phyloP scores from a whole-genome alignment of 2,797 vertebrate genomes.

The Gobionotothen gibberifrons region DNA sequence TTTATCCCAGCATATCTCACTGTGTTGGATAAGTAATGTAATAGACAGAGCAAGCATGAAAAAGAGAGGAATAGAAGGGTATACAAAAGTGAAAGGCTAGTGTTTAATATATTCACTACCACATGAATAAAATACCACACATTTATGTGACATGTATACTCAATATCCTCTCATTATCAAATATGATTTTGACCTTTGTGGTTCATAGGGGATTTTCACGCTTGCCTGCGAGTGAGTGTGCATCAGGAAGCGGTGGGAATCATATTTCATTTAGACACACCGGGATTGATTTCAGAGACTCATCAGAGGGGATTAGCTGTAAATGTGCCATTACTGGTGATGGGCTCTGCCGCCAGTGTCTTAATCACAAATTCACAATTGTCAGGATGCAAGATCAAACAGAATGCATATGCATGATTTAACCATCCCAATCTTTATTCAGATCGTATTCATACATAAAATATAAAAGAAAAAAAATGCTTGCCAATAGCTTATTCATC shows the following conservation, averaged over 20 bases:
- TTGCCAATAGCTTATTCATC: too few relatives aligned
- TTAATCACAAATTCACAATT: background rate
- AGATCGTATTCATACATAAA: background rate
- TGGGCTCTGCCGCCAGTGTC: background rate
- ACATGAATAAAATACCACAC: constrained; percentile 39
- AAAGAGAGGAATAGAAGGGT: background rate
- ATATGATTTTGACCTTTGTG: constrained; percentile 48
- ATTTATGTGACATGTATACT: constrained; percentile 50
- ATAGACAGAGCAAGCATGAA: constrained; percentile 1
- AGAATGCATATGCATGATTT: background rate
- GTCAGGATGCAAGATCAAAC: background rate
- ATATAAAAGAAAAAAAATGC: background rate
- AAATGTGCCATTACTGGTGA: constrained; percentile 27
- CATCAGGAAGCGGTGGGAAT: constrained; percentile 19
- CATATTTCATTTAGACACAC: constrained; percentile 40
- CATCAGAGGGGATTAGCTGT: constrained; percentile 41
- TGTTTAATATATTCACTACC: constrained; percentile 21
- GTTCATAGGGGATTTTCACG: constrained; percentile 42
- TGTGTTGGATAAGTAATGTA: constrained; percentile 28
- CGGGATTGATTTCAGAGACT: constrained; percentile 51
- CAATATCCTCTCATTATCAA: constrained; percentile 43
- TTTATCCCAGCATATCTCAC: constrained; percentile 22
- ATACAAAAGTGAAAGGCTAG: constrained; percentile 8
- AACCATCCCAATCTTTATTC: background rate
- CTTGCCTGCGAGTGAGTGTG: background rate